Evolutionary conservation across 2,797 vertebrate species (phyloP), one percentile per base, ranked within the genome.

Genomic region (Taenioides sp.): DNA sequence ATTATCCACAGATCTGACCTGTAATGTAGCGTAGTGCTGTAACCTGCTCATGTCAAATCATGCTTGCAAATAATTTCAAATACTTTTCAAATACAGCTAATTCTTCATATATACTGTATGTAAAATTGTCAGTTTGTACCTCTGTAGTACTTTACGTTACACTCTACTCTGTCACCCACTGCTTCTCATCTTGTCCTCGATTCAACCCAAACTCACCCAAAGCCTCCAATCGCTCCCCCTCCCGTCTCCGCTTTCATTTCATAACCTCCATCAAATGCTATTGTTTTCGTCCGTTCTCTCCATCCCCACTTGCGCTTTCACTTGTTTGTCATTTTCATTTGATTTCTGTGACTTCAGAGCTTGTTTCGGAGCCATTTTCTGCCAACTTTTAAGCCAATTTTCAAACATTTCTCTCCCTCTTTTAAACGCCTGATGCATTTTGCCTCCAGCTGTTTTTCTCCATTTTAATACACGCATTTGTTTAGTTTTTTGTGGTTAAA

Each of bases 101-200:
- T 60, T 31, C 12, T 27, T 27, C 55, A 16, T 11, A n/a, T 20
- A 20, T 17, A 20, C n/a, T n/a, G n/a, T n/a, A n/a, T n/a, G n/a
- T n/a, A n/a, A n/a, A n/a, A n/a, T n/a, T n/a, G n/a, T n/a, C 7
- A 2, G 18, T 37, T n/a, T 62, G 60, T 62, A 11, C 43, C 22
- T 37, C 34, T 37, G 10, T 9, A 22, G 34, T 22, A 16, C 31
- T 37, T 37, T 34, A 34, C 60, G 10, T 34, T 20, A 2, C 18
- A 27, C 31, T 62, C 28, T 12, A 11, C 23, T 28, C 58, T 20
- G 60, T 22, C 61, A 23, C 61, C 61, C 61, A 23, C 61, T 7
- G 61, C 61, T 63, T n/a, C 61, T 63, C 61, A 63, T 63, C 61
- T 62, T 37, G 18, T 62, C 31, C 60, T n/a, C 60, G 25, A 28